Conservation (phyloP, 1,140 invertebrate species). For the Ips typographus region DNA sequence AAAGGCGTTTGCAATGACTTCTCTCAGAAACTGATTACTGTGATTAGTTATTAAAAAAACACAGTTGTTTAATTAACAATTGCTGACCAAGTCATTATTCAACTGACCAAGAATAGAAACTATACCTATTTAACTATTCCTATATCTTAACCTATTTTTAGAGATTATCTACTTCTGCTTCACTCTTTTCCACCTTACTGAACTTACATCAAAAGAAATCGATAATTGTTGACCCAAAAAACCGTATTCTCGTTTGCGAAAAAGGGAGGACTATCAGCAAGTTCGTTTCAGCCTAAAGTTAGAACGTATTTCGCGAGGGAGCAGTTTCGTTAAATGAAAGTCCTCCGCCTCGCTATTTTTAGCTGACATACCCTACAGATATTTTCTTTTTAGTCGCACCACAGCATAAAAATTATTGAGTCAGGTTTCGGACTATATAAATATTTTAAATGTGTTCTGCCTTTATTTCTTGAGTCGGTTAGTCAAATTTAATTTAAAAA, state of each 20-base stretch:
- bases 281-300: constrained; percentile 21
- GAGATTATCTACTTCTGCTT: no score
- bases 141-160: no score
- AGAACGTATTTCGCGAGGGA: constrained; percentile 16
- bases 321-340: constrained; percentile 18
- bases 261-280: constrained; percentile 21
- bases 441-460: no score
- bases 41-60: no score
- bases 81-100: no score
- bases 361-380: constrained; percentile 13
- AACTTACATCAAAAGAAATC: constrained; percentile 3
- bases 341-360: constrained; percentile 19
- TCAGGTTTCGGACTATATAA: not conserved
- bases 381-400: constrained; percentile 7
- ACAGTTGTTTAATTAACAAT: no score
- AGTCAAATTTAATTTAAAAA: not conserved
- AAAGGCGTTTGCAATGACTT: no score
- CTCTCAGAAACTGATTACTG: no score
- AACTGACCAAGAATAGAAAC: no score
- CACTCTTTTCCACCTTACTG: no score
- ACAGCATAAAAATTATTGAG: not conserved
- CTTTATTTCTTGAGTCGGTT: not conserved
- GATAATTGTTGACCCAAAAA: constrained; percentile 19
- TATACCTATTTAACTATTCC: no score
- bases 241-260: constrained; percentile 8